Evolutionary conservation across 2,888 invertebrate genomes (phyloP), one percentile per base, ranked within the genome.

Genomic region (Ferdinandea cuprea): DNA sequence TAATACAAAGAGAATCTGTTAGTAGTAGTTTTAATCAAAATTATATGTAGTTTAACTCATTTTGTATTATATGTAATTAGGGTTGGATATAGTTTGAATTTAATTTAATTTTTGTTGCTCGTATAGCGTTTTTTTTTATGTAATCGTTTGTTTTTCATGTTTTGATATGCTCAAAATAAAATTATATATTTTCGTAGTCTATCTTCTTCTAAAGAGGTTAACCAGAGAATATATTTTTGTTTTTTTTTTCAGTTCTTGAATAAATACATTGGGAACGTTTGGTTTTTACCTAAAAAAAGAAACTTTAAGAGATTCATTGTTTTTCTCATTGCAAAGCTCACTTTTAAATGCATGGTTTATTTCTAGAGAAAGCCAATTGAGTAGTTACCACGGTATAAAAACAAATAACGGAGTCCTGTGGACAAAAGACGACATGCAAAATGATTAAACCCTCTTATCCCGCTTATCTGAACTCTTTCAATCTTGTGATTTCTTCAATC

Each of bases 121-220:
- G 17, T 40, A 50, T 30, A 74, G 13, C 44, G 54, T 13, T 48
- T 50, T 44, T 9, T 35, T 58, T 52, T 54, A 65, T 35, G 52
- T 30, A 40, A 50, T n/a, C n/a, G n/a, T n/a, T n/a, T 54, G 19
- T 13, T 40, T 42, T 30, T 35, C 32, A 21, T 58, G 35, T 13
- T 37, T 54, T 76, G 77, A 77, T 83, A 83, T 77, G 81, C 77
- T 68, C 59, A 66, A 77, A 77, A 77, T 59, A 83, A 83, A 77
- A 44, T 76, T 21, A 76, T 65, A 42, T 61, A 21, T 44, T 59
- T 52, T 63, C n/a, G 40, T 61, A 65, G 71, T 71, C 50, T 59
- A 52, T 59, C 21, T 19, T n/a, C n/a, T 19, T 50, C 3, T 42
- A 9, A 59, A 58, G 61, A 25, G 25, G 25, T 71, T 42, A 25